Evolutionary conservation across 2,888 invertebrate species (phyloP).

Genomic region (Dione vanillae): DNA sequence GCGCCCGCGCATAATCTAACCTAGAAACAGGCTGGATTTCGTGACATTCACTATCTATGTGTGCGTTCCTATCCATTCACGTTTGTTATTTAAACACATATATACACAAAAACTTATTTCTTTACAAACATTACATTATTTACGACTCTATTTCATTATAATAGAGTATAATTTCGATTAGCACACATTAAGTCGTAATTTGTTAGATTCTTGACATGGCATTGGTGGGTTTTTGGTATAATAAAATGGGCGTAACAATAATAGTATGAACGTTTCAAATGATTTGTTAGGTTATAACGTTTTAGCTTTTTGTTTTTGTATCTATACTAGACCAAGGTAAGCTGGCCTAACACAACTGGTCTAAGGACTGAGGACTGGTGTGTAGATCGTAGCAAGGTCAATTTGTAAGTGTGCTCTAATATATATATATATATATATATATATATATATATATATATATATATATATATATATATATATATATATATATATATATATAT

Average conservation of each 20-base stretch:
- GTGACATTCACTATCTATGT: slow-evolving; percentile 70
- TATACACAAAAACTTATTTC: slow-evolving; percentile 48
- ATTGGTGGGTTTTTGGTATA: slow-evolving; percentile 78
- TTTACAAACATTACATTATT: slow-evolving; percentile 34
- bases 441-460: not conserved
- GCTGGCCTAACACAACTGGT: slow-evolving; percentile 35
- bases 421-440: no score
- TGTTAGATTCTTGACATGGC: slow-evolving; percentile 68
- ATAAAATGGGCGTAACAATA: slow-evolving; percentile 77
- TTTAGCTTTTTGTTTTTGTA: slow-evolving; percentile 39
- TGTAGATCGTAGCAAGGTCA: slow-evolving; percentile 37
- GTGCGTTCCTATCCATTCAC: slow-evolving; percentile 65
- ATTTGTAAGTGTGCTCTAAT: slow-evolving; percentile 36
- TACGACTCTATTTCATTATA: slow-evolving; percentile 42
- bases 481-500: not conserved
- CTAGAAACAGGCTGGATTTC: slow-evolving; percentile 81
- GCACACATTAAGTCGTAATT: slow-evolving; percentile 50
- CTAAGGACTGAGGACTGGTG: slow-evolving; percentile 39
- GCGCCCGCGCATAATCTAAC: slow-evolving; percentile 78
- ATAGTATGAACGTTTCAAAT: slow-evolving; percentile 65
- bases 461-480: not conserved
- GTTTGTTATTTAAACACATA: slow-evolving; percentile 60
- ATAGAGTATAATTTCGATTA: slow-evolving; percentile 44
- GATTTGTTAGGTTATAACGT: slow-evolving; percentile 51
- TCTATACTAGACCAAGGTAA: slow-evolving; percentile 48